These are phyloP conservation scores for Pedionomus torquatus DNA, from an alignment of 2,113 vertebrate genomes.

Conservation along the genomic window DNA sequence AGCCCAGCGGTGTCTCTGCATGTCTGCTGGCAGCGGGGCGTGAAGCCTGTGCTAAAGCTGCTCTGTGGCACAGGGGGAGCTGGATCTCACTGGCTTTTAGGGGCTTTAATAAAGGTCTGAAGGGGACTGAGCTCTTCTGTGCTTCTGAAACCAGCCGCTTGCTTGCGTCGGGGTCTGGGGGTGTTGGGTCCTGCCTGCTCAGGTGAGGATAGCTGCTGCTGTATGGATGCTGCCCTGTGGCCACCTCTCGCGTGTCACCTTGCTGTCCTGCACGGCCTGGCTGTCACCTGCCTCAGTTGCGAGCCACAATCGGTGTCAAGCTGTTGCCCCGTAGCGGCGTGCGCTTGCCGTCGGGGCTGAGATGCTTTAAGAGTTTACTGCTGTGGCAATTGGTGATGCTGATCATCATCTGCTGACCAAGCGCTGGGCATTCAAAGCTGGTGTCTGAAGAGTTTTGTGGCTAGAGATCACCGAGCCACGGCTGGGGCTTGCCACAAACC, in stretches of 20 bases:
- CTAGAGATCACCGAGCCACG: fast-evolving
- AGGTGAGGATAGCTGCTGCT: fast-evolving
- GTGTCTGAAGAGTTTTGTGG: background rate
- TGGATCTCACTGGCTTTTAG: background rate
- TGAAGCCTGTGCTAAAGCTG: background rate
- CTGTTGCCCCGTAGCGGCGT: background rate
- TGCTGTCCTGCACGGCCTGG: background rate
- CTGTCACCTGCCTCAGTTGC: background rate
- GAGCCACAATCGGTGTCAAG: fast-evolving
- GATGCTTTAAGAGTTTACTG: background rate
- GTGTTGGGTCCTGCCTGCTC: background rate
- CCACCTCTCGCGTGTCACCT: background rate
- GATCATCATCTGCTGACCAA: fast-evolving
- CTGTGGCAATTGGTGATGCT: fast-evolving
- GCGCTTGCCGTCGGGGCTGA: fast-evolving
- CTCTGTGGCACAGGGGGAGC: background rate
- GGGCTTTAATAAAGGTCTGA: conserved; percentile 11
- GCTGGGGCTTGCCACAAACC: background rate
- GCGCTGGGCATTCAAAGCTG: fast-evolving
- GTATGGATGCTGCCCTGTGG: fast-evolving
- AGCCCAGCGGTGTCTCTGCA: background rate
- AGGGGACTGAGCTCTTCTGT: background rate
- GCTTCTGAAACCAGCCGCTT: background rate
- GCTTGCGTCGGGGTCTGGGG: background rate
- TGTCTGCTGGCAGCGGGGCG: fast-evolving